Base-by-base conservation (phyloP, 2,113 vertebrate species). In the Cervus canadensis region DNA sequence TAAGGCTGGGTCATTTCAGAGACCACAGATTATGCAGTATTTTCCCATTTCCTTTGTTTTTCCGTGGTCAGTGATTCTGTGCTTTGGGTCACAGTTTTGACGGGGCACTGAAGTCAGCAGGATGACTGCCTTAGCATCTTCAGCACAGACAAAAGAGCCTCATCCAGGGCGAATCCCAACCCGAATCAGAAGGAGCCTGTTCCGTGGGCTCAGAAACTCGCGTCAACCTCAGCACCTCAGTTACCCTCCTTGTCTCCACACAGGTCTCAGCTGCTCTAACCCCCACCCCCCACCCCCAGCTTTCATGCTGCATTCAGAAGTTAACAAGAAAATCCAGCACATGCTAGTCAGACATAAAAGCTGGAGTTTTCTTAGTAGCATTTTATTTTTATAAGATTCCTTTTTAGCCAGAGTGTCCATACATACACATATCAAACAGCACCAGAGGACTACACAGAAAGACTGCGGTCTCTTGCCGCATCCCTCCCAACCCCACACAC, bases 11-110 rank as follows among this genome's bases (percentile, higher is more conserved):
- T 92, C 97, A 91, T 96, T 98, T 94, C 54, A 62, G 84, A 92
- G 96, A 97, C 98, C 98, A 98, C 98, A 98, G 98, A 97, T 98
- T 98, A 96, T 97, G 96, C 97, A 97, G 96, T 94, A 87, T 98
- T 98, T 98, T 97, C 97, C 98, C 93, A 98, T 98, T 98, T 98
- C 98, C 98, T 98, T 98, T 98, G 98, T 98, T 97, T 97, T 98
- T 95, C 98, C 95, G 79, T 79, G 96, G 95, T 92, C 92, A 86
- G 76, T 95, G 97, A 96, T 97, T 96, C 91, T 97, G 8, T 2
- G 5, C 92, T 95, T 90, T 36, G 36, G 92, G 92, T 97, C 87
- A 93, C 89, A 93, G 89, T 92, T 92, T 97, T 97, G 94, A 97
- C 87, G 94, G 89, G 95, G 86, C 57, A 83, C 87, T 74, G 95